Evolutionary conservation across 2,888 invertebrate species (phyloP), one percentile per base, ranked within the genome.

Genomic region (Eupsilia transversa): DNA sequence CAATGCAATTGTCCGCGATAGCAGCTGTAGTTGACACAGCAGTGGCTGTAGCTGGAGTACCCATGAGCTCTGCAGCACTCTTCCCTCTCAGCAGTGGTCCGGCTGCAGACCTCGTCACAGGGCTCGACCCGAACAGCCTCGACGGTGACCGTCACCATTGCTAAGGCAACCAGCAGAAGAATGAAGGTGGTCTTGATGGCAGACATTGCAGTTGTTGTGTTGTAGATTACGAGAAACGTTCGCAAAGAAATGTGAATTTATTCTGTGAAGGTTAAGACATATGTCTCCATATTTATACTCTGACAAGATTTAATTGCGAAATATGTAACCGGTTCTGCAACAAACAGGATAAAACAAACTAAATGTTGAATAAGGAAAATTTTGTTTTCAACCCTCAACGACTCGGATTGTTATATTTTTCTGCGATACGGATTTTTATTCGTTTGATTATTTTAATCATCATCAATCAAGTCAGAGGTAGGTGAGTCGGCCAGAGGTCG

Each of bases 131-230:
- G 74, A 23, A 0, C 57, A 10, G 74, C 77, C 30, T 57, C 74
- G 20, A 80, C 57, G 41, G 63, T 52, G 14, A 80, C 80, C 80
- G 4, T 4, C 60, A 76, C 73, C 80, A 80, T 80, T 20, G 74
- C 74, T 35, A 74, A 80, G 49, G 77, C 77, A 41, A 77, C 10
- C 61, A 77, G 77, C 74, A 74, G 35, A 30, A 77, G 74, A 14
- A 77, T 14, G 35, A 77, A 74, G 35, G 46, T 46, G 23, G 77
- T 80, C 57, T 77, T 77, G n/a, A 59, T 59, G 3, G 74, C 63
- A 10, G 74, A 49, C 82, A 78, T 76, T 81, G n/a, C 27, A n/a
- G 5, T 60, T 59, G 41, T 43, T n/a, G 52, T n/a, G 33, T 65
- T 5, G 49, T 49, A 33, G 54, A 52, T 33, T 52, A 65, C n/a